Base-by-base conservation (phyloP, 2,888 invertebrate genomes). In the Lottia gigantea region DNA sequence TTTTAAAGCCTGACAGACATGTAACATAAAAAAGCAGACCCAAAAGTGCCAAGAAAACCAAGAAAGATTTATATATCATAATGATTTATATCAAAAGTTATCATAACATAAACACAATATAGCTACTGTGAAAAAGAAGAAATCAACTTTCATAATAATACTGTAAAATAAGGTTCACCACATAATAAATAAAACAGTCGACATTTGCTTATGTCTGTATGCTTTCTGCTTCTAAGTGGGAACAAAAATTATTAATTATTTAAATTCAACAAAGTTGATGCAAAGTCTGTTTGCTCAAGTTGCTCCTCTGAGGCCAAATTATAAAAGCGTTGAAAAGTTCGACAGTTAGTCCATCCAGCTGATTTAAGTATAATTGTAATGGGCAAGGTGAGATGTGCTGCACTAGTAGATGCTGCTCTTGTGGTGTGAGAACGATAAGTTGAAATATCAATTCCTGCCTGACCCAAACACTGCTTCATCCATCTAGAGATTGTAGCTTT, bases 291-390 rank as follows among this genome's bases (percentile, higher is more conserved):
- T 0, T 7, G n/a, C 19, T 49, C 49, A n/a, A n/a, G 16, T n/a
- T 49, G n/a, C 16, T 55, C 55, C 8, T 55, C 19, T 11, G 8
- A 19, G 6, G 55, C n/a, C n/a, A 55, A n/a, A n/a, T 49, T n/a
- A 49, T 49, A 49, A 49, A 49, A 49, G 8, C 16, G 49, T 16
- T 49, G 49, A 49, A 49, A 55, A 55, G 55, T 55, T 55, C 55
- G 7, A 19, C 15, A 55, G 12, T 55, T 55, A 55, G 55, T 55
- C 55, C 19, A 55, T n/a, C 55, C 55, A 19, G 55, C 55, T 11
- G 55, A 7, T 55, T 55, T 55, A 12, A 55, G n/a, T 19, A 55
- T 55, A 19, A 4, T 19, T 19, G 55, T 55, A n/a, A 55, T 19
- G 19, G 55, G 55, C 19, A 55, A 55, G 8, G 19, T 55, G 19